phyloP scores from a whole-genome alignment of 2,888 invertebrate genomes.

The Eustalomyia histrio region DNA sequence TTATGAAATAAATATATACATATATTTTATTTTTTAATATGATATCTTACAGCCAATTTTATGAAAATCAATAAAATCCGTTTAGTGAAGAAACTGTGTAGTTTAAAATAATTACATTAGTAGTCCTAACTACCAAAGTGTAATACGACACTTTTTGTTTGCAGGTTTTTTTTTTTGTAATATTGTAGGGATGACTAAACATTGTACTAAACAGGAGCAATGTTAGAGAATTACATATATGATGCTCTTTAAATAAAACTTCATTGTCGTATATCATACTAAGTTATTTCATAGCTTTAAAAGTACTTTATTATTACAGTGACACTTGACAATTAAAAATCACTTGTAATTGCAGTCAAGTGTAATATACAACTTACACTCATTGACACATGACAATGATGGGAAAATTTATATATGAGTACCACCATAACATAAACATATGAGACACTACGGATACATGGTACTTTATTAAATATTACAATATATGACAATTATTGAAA shows the following conservation, averaged over 20 bases:
- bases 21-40: no score
- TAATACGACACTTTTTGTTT: slow-evolving; percentile 31
- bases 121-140: not conserved
- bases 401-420: slow-evolving; percentile 40
- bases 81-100: not conserved
- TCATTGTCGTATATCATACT: not conserved
- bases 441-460: not conserved
- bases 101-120: not conserved
- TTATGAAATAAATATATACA: no score
- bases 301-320: slow-evolving; percentile 61
- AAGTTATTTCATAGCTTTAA: slow-evolving; percentile 1
- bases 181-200: not conserved
- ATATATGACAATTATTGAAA: slow-evolving; percentile 48
- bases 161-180: not conserved
- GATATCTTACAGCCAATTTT: no score
- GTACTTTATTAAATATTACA: slow-evolving; percentile 47
- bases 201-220: not conserved
- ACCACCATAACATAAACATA: not conserved
- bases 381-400: slow-evolving; percentile 39
- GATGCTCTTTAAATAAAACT: slow-evolving; percentile 18
- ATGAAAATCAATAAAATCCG: no score
- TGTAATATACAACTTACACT: slow-evolving; percentile 30
- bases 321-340: slow-evolving; percentile 66
- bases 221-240: slow-evolving; percentile 3
- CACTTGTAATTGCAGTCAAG: slow-evolving; percentile 69